A percentile compares a stretch with the other conserved stretches of the same genome.
These are phyloP conservation scores for Elgaria multicarinata DNA, from an alignment of 2,113 vertebrate species.

Conservation along the genomic window DNA sequence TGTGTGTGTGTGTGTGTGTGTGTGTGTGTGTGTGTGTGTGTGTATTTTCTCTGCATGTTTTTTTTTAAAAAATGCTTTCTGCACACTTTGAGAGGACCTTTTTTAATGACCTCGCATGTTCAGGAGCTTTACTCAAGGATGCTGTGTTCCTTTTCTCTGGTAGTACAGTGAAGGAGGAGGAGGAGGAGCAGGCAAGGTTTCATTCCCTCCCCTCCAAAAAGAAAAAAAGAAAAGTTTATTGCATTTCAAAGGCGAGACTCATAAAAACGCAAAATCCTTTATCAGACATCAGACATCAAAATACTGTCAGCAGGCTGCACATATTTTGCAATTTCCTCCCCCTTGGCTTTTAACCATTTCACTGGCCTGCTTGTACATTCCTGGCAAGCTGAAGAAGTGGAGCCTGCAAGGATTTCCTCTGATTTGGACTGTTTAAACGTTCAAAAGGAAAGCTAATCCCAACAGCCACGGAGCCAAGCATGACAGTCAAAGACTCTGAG, in stretches of 20 bases:
- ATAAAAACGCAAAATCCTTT: not conserved
- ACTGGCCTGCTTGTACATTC: too few relatives aligned
- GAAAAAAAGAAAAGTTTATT: not conserved
- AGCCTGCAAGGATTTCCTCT: not conserved
- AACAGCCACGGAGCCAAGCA: not conserved
- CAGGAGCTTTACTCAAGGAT: too few relatives aligned
- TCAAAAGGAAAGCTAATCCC: not conserved
- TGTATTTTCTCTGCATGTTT: too few relatives aligned
- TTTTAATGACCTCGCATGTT: not conserved
- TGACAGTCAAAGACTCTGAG: not conserved
- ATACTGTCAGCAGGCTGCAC: fast-evolving
- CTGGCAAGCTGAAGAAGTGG: not conserved
- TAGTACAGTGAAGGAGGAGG: not conserved
- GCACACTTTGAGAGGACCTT: not conserved
- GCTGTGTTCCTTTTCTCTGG: not conserved
- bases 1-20: too few relatives aligned
- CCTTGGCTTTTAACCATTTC: fast-evolving
- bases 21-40: too few relatives aligned
- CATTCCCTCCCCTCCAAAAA: not conserved
- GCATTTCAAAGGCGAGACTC: not conserved
- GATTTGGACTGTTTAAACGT: too few relatives aligned
- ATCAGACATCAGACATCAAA: constrained; percentile 1
- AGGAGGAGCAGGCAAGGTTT: not conserved
- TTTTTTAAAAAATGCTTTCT: not conserved
- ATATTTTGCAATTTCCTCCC: not conserved